Conservation (phyloP, 2,888 invertebrate species). For the Mesodorylaimus sp. region DNA sequence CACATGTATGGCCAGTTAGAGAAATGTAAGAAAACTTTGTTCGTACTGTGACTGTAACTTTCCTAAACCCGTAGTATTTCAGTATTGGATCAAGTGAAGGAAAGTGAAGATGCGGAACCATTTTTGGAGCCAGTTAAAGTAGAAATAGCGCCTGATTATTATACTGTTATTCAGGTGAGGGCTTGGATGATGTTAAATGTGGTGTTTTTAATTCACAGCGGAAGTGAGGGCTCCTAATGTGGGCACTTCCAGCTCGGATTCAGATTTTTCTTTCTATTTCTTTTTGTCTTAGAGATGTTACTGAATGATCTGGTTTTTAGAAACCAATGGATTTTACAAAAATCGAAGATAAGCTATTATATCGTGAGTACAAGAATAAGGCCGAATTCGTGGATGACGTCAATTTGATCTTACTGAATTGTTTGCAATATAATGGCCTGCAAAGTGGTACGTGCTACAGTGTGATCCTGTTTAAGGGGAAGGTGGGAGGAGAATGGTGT, state of each 20-base stretch:
- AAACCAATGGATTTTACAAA: constrained; percentile 52
- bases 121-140: constrained; percentile 81
- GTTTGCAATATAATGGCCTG: constrained; percentile 72
- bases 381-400: constrained; percentile 45
- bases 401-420: constrained; percentile 75
- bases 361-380: constrained; percentile 19
- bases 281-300: too few species aligned
- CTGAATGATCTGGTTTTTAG: too few species aligned
- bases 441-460: constrained; percentile 51
- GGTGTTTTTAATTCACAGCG: too few species aligned
- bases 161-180: constrained; percentile 38
- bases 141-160: constrained; percentile 66
- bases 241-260: too few species aligned
- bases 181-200: neutral
- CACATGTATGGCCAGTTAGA: constrained; percentile 11
- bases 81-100: constrained; percentile 64
- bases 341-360: constrained; percentile 25
- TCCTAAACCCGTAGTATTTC: constrained; percentile 12
- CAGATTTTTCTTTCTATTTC: too few species aligned
- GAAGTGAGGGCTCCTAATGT: too few species aligned
- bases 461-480: neutral
- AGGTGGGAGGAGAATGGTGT: neutral
- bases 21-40: constrained; percentile 10
- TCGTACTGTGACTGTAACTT: neutral
- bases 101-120: constrained; percentile 81